A percentile compares a stretch with the other conserved stretches of the same genome.
Conservation (phyloP, 37 sponge, comb jelly and placozoan genomes). For the Beroe forskalii region DNA sequence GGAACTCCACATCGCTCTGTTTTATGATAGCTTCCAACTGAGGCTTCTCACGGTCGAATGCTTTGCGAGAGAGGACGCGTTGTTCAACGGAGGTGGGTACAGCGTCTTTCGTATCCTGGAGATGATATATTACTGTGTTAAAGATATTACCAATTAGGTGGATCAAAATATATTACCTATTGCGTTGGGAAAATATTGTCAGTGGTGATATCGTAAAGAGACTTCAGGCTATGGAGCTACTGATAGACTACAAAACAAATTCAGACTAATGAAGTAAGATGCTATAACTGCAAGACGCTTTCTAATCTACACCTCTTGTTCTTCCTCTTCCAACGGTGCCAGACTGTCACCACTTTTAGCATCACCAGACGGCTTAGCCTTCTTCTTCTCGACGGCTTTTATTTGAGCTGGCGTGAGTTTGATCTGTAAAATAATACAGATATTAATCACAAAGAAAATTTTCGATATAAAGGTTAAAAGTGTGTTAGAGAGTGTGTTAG, state of each 20-base stretch:
- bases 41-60: constrained; percentile 55
- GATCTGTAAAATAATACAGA: constrained; percentile 10
- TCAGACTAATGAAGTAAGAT: no score
- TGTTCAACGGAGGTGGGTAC: constrained; percentile 61
- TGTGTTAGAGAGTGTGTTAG: no score
- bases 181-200: no score
- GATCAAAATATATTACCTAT: no score
- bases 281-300: no score
- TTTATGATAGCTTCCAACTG: constrained; percentile 62
- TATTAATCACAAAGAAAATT: no score
- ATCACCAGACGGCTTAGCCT: constrained; percentile 53
- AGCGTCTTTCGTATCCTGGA: background rate
- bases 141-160: no score
- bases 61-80: constrained; percentile 6
- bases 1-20: constrained; percentile 55
- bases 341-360: constrained; percentile 52
- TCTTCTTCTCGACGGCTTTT: constrained; percentile 60
- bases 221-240: no score
- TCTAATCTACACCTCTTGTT: constrained; percentile 34
- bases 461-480: no score
- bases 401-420: constrained; percentile 39
- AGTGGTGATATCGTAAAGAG: no score
- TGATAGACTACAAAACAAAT: no score
- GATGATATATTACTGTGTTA: no score
- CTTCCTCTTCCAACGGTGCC: constrained; percentile 35